Evolutionary conservation across 2,797 vertebrate genomes (phyloP), one percentile per base, ranked within the genome.

Genomic region (Muraenolepis orangiensis): DNA sequence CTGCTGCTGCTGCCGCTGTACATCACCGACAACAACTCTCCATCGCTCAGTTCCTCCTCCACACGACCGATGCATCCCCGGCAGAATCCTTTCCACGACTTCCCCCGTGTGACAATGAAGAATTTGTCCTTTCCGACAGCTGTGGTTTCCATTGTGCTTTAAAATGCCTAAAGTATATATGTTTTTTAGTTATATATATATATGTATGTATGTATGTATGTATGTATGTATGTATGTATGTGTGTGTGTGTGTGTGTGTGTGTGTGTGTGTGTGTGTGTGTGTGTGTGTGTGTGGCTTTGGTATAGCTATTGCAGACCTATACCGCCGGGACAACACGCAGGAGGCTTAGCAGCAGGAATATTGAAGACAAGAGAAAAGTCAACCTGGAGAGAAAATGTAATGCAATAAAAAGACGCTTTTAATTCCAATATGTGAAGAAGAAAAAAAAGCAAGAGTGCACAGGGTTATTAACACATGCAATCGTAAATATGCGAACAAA

Each of bases 21-120:
- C 71, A 91, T 20, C 66, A 89, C 76, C 57, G 89, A 91, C 74
- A 64, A 72, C 78, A 93, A 71, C 80, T 93, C 91, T 2, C 90
- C 94, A 0, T 26, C 66, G 66, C 72, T 74, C 31, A 67, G 74
- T 84, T 93, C 90, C 0, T 81, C 72, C 80, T 93, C 90, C 72
- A 87, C 78, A 0, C 85, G 84, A 0, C 92, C 92, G 0, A 94
- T 80, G 1, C 85, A 88, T 29, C 94, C 93, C 7, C 91, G 84
- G 40, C 78, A 75, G 77, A 93, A 90, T 38, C 91, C 88, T 69
- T 91, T 93, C 80, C 89, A 83, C 18, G 87, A 85, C 80, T 91
- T 92, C 1, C 91, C 91, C 0, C 86, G 87, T 1, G 87, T 72
- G 4, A 94, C 90, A 6, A 94, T 91, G 81, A 94, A 93, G 72